A percentile compares a stretch with the other conserved stretches of the same genome.
phyloP scores from a whole-genome alignment of 2,113 vertebrate genomes.

The Cyphomyrus discorhynchus region DNA sequence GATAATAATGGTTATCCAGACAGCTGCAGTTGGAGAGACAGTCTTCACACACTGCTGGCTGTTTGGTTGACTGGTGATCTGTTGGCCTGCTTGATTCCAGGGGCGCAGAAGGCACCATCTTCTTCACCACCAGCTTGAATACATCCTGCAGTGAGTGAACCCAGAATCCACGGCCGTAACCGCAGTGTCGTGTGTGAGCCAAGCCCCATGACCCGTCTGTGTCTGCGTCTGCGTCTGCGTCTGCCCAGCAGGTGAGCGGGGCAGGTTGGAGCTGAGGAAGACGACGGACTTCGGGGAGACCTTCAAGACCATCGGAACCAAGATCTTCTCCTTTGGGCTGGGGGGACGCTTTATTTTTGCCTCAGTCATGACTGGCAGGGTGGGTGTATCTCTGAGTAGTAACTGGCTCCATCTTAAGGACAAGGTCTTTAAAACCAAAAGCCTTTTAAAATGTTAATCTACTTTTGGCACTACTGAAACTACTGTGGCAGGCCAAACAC shows the following conservation, averaged over 20 bases:
- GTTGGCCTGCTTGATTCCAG: slow-evolving; percentile 43
- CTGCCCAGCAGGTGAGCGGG: slow-evolving; percentile 65
- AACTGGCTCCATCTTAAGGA: background rate
- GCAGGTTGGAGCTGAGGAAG: slow-evolving; percentile 70
- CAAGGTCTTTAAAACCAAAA: background rate
- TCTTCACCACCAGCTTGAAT: slow-evolving; percentile 69
- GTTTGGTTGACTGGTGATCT: background rate
- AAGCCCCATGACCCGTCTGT: background rate
- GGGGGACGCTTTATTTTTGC: slow-evolving; percentile 85
- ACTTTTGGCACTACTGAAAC: background rate
- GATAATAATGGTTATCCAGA: background rate
- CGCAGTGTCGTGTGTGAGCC: background rate
- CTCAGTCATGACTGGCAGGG: slow-evolving; percentile 84
- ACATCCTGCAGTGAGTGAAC: slow-evolving; percentile 80
- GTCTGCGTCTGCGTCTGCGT: background rate
- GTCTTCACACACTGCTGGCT: background rate
- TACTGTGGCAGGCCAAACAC: background rate
- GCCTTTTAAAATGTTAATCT: background rate
- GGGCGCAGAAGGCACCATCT: slow-evolving; percentile 65
- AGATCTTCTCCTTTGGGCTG: slow-evolving; percentile 82
- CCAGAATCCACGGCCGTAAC: background rate
- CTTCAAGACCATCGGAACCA: slow-evolving; percentile 70
- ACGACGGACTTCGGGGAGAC: slow-evolving; percentile 69
- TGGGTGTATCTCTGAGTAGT: slow-evolving; percentile 36
- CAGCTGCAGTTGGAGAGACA: background rate